phyloP scores from a whole-genome alignment of 2,113 vertebrate genomes.

The Camelus bactrianus region DNA sequence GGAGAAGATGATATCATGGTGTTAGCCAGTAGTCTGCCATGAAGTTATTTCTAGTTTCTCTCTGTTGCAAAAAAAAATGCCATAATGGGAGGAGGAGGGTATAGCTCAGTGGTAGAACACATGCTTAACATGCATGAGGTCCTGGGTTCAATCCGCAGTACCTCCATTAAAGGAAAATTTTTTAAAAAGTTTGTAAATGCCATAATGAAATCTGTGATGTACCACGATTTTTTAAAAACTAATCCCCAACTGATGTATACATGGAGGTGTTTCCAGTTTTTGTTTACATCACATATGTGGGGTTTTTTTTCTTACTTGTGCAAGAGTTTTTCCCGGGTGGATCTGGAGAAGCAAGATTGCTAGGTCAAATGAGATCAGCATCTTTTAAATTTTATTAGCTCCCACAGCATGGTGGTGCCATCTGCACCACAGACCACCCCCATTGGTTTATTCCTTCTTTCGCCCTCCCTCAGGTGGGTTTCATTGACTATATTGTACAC shows the following conservation, averaged over 20 bases:
- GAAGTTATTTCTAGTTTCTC: neutral
- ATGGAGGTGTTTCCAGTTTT: neutral
- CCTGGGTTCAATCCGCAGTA: too few species aligned
- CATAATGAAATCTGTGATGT: neutral
- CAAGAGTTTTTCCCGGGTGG: neutral
- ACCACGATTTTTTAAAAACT: neutral
- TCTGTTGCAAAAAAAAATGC: neutral
- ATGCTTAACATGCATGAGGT: too few species aligned
- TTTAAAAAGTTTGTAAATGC: too few species aligned
- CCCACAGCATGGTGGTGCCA: fast-evolving
- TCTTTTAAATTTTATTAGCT: neutral
- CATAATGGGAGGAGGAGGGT: too few species aligned
- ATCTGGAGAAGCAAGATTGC: neutral
- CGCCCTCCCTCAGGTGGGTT: conserved; percentile 90
- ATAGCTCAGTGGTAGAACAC: too few species aligned
- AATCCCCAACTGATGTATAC: neutral
- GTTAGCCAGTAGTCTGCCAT: neutral
- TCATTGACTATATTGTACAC: conserved; percentile 97
- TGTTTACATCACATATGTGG: neutral
- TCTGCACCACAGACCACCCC: fast-evolving
- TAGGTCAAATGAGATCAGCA: neutral
- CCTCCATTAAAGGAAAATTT: too few species aligned
- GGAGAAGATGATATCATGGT: neutral
- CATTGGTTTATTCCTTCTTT: neutral
- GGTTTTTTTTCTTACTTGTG: neutral